phyloP scores from a whole-genome alignment of 1,140 invertebrate genomes.

The Macrobrachium rosenbergii region DNA sequence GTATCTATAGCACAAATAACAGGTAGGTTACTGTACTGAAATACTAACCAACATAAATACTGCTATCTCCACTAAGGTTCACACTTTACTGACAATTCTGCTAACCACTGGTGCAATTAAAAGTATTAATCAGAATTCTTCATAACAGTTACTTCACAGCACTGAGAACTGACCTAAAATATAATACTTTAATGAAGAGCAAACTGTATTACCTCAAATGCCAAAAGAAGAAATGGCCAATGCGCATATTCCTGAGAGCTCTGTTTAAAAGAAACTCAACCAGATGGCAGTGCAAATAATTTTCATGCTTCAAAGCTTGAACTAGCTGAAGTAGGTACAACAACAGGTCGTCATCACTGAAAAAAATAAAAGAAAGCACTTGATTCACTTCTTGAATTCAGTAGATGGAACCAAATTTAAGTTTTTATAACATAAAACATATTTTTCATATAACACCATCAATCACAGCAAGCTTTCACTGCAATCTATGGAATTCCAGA shows the following conservation, averaged over 20 bases:
- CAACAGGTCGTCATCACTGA: slow-evolving; percentile 76
- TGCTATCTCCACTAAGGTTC: too few relatives aligned
- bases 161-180: neutral
- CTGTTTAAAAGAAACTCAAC: slow-evolving; percentile 74
- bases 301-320: slow-evolving; percentile 77
- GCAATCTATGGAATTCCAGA: too few relatives aligned
- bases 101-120: too few relatives aligned
- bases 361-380: slow-evolving; percentile 62
- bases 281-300: slow-evolving; percentile 73
- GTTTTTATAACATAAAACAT: too few relatives aligned
- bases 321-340: slow-evolving; percentile 76
- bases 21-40: too few relatives aligned
- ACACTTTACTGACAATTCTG: too few relatives aligned
- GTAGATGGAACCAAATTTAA: too few relatives aligned
- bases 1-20: too few relatives aligned
- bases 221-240: slow-evolving; percentile 78
- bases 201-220: slow-evolving; percentile 69
- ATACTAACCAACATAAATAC: too few relatives aligned
- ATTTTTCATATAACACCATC: neutral
- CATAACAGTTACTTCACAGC: too few relatives aligned
- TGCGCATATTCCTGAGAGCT: slow-evolving; percentile 73
- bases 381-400: too few relatives aligned
- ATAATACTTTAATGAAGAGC: neutral
- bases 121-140: too few relatives aligned
- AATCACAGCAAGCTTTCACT: neutral